Evolutionary conservation across 2,888 invertebrate species (phyloP).

Genomic region (Drosophila acutilabella): DNA sequence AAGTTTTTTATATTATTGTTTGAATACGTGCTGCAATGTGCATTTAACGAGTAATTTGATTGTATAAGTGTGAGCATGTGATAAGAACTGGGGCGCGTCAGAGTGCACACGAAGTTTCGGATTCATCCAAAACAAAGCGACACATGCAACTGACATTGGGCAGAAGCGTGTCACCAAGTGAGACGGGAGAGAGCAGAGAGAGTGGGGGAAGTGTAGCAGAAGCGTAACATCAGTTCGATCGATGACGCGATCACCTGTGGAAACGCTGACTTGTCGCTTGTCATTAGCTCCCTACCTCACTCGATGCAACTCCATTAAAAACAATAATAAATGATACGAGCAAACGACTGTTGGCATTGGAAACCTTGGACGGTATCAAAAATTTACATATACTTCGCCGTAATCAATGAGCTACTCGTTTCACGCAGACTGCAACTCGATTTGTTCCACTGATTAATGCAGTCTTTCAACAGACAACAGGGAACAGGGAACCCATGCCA

Average conservation of each 20-base stretch:
- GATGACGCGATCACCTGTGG: slow-evolving; percentile 49
- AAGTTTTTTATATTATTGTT: not conserved
- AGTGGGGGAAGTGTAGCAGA: not conserved
- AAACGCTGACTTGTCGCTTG: slow-evolving; percentile 74
- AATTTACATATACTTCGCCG: slow-evolving; percentile 68
- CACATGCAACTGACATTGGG: slow-evolving; percentile 69
- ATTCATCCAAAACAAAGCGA: slow-evolving; percentile 44
- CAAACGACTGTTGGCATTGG: slow-evolving; percentile 49
- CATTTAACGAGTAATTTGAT: slow-evolving; percentile 29
- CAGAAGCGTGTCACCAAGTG: slow-evolving; percentile 65
- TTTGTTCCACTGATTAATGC: slow-evolving; percentile 74
- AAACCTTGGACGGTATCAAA: slow-evolving; percentile 63
- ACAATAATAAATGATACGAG: slow-evolving; percentile 71
- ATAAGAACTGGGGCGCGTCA: slow-evolving; percentile 65
- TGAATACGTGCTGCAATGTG: slow-evolving; percentile 52
- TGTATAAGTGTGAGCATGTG: slow-evolving; percentile 39
- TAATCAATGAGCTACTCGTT: slow-evolving; percentile 75
- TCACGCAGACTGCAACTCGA: slow-evolving; percentile 68
- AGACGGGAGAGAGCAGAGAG: not conserved
- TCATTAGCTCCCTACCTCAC: slow-evolving; percentile 59
- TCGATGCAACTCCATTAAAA: slow-evolving; percentile 49
- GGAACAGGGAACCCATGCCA: not conserved
- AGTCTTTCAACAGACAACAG: slow-evolving; percentile 40
- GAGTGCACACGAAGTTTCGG: slow-evolving; percentile 53
- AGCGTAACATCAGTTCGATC: not conserved